Conservation (phyloP, 2,888 invertebrate genomes). For the Antheraea yamamai region DNA sequence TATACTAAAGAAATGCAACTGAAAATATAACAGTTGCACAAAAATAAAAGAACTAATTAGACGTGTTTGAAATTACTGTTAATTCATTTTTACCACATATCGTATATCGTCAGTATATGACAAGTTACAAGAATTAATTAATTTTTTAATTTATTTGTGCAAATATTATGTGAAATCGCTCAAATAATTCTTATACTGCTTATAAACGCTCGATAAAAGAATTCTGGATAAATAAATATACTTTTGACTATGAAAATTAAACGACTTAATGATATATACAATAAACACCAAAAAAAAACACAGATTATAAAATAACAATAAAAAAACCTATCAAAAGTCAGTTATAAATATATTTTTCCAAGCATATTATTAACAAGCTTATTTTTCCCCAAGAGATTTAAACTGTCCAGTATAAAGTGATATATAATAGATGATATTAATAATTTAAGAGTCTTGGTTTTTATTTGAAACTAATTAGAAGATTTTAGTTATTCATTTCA, state of each 20-base stretch:
- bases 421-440: not conserved
- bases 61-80: not conserved
- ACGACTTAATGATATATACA: not conserved
- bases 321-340: not conserved
- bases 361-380: not conserved
- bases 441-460: no score
- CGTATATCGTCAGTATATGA: not conserved
- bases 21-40: not conserved
- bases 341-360: not conserved
- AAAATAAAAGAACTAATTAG: not conserved
- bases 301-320: not conserved
- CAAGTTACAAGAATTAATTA: no score
- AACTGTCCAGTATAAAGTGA: not conserved
- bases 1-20: not conserved
- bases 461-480: no score
- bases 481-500: no score
- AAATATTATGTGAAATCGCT: no score
- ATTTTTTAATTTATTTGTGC: not conserved
- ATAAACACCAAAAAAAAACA: not conserved
- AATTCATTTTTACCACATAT: not conserved
- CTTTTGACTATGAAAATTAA: not conserved
- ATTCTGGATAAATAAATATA: not conserved
- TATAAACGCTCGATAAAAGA: not conserved
- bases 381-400: not conserved
- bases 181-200: no score